Conservation (phyloP, 2,797 vertebrate species). For the Hippocampus kuda region DNA sequence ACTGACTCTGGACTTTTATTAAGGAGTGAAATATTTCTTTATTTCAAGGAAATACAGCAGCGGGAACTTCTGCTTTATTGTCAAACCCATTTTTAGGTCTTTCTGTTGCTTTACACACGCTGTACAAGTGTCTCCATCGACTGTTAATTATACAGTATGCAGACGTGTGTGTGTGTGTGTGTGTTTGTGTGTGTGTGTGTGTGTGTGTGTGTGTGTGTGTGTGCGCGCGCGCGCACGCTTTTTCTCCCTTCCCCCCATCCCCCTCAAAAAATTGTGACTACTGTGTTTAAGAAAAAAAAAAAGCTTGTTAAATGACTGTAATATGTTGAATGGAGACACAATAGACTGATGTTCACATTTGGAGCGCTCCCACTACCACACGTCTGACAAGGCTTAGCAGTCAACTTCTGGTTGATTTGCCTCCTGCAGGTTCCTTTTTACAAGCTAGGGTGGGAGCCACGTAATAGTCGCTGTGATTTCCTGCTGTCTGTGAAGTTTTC, state of each 20-base stretch:
- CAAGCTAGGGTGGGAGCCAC: background rate
- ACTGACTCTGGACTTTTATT: background rate
- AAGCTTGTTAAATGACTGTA: conserved; percentile 18
- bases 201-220: too few relatives aligned
- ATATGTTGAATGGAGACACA: background rate
- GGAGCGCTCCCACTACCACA: background rate
- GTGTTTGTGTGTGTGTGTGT: too few relatives aligned
- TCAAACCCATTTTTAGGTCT: background rate
- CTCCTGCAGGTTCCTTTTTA: conserved; percentile 9
- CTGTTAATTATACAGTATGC: conserved; percentile 27
- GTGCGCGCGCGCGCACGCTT: background rate
- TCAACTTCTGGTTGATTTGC: conserved; percentile 27
- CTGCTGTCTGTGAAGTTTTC: conserved; percentile 1
- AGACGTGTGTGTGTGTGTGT: conserved; percentile 17
- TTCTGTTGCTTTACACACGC: conserved; percentile 27
- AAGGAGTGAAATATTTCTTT: conserved; percentile 4
- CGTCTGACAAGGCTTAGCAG: conserved; percentile 21
- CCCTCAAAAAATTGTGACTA: conserved; percentile 9
- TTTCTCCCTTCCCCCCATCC: background rate
- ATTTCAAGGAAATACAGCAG: conserved; percentile 15
- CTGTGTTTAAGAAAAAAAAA: conserved; percentile 1
- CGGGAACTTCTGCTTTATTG: conserved; percentile 32
- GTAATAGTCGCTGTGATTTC: conserved; percentile 7
- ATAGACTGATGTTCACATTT: conserved; percentile 6
- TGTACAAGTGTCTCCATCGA: conserved; percentile 40